A percentile compares a stretch with the other conserved stretches of the same genome.
These are phyloP conservation scores for Gymnodraco acuticeps DNA, from an alignment of 2,797 vertebrate genomes.

Conservation along the genomic window DNA sequence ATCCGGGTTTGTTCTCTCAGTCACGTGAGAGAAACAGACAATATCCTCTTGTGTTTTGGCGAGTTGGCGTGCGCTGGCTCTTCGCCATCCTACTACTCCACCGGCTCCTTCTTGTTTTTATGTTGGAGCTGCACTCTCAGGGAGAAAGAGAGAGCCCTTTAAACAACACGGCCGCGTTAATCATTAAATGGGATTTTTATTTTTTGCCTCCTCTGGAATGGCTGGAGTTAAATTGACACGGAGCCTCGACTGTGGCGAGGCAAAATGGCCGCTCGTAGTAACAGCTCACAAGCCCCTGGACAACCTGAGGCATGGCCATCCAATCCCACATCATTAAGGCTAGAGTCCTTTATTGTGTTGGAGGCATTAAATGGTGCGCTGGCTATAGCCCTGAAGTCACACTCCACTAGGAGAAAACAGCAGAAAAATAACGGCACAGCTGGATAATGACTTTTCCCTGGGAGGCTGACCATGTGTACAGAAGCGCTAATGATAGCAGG, in stretches of 20 bases:
- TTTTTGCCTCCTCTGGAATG: constrained; percentile 57
- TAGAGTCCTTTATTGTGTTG: constrained; percentile 83
- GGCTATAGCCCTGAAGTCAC: constrained; percentile 80
- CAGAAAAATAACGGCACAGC: constrained; percentile 81
- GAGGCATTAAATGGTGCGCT: constrained; percentile 80
- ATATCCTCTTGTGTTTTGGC: constrained; percentile 43
- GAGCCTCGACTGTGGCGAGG: constrained; percentile 45
- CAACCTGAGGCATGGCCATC: constrained; percentile 79
- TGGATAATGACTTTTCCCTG: constrained; percentile 85
- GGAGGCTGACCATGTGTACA: constrained; percentile 84
- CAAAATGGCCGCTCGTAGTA: constrained; percentile 78
- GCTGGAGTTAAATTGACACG: constrained; percentile 59
- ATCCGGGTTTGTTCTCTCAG: constrained; percentile 3
- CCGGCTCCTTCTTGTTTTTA: constrained; percentile 40
- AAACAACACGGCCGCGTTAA: constrained; percentile 51
- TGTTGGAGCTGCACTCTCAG: constrained; percentile 18
- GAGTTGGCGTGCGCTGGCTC: constrained; percentile 36
- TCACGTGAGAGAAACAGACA: constrained; percentile 26
- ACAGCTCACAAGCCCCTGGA: constrained; percentile 75
- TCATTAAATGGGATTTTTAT: constrained; percentile 61
- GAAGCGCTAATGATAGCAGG: constrained; percentile 84
- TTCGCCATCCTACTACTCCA: constrained; percentile 48
- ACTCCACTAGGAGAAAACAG: constrained; percentile 78
- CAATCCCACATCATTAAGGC: constrained; percentile 84
- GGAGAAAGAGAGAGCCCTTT: constrained; percentile 23